phyloP scores from a whole-genome alignment of 2,888 invertebrate species.

The Xestia sexstrigata region DNA sequence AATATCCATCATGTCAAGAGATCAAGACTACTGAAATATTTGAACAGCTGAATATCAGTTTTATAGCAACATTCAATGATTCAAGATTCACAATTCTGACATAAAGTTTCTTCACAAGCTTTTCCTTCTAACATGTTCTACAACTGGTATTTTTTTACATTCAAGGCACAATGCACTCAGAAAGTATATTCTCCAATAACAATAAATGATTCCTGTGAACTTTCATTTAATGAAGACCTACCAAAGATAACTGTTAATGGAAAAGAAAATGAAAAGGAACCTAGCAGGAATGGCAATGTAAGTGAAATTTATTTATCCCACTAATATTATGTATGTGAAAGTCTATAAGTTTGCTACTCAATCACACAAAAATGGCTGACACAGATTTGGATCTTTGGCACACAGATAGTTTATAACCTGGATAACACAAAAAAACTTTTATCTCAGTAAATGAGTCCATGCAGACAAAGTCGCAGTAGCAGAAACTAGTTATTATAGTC shows the following conservation, averaged over 20 bases:
- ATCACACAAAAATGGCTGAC: neutral
- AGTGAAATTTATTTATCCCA: conserved; percentile 63
- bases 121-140: neutral
- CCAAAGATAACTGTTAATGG: conserved; percentile 63
- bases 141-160: neutral
- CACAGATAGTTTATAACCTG: neutral
- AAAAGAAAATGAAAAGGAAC: conserved; percentile 72
- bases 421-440: neutral
- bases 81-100: neutral
- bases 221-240: conserved; percentile 67
- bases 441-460: neutral
- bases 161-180: conserved; percentile 66
- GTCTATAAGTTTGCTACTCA: neutral
- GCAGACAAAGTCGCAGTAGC: neutral
- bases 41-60: too few relatives aligned
- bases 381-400: neutral
- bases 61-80: neutral
- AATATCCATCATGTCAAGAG: too few relatives aligned
- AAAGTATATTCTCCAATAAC: conserved; percentile 80
- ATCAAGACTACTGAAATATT: too few relatives aligned
- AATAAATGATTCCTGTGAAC: conserved; percentile 78
- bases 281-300: conserved; percentile 82
- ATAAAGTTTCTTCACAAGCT: neutral
- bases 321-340: neutral
- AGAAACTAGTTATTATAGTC: neutral